Base-by-base conservation (phyloP, 2,113 vertebrate species). In the Corythornis vintsioides region DNA sequence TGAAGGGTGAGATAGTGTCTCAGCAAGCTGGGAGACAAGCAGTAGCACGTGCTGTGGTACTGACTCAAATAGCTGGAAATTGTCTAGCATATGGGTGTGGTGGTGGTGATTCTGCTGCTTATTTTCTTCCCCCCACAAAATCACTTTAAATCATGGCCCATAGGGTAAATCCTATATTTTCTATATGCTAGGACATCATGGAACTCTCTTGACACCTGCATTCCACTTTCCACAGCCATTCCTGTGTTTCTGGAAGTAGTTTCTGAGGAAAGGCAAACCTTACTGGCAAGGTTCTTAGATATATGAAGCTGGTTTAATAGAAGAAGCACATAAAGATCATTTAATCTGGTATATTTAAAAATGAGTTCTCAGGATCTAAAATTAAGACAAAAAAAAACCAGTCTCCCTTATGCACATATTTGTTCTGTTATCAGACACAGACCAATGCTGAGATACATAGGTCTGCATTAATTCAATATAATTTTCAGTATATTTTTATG, bases 381-480 rank as follows among this genome's bases (percentile, higher is more conserved):
- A 13, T 75, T 47, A 45, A 60, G 14, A 19, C 5, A 45, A 72
- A 59, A 72, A 59, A 65, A 45, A 45, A 35, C 26, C 75, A 11
- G 18, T 55, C 10, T 71, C 13, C 9, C 15, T 50, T 79, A 33
- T 15, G 20, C 6, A 47, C 2, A 2, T 0, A 19, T 78, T 72
- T 63, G 24, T 64, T 29, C 20, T 10, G 29, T 43, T 43, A 69
- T 15, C 10, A 80, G 33, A 16, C 6, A 66, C 24, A n/a, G 69
- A 80, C 7, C 0, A 0, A 13, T 35, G 29, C 7, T 64, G 4
- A 52, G 24, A 52, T 50, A 21, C 10, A 17, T 12, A 53, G 6
- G 9, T 52, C 11, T 63, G 17, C 12, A 57, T 40, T 56, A 33
- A 81, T 56, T 74, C 45, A 70, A 10, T 6, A 11, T 10, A 52